Evolutionary conservation across 2,888 invertebrate species (phyloP).

Genomic region (Harmothoe impar): DNA sequence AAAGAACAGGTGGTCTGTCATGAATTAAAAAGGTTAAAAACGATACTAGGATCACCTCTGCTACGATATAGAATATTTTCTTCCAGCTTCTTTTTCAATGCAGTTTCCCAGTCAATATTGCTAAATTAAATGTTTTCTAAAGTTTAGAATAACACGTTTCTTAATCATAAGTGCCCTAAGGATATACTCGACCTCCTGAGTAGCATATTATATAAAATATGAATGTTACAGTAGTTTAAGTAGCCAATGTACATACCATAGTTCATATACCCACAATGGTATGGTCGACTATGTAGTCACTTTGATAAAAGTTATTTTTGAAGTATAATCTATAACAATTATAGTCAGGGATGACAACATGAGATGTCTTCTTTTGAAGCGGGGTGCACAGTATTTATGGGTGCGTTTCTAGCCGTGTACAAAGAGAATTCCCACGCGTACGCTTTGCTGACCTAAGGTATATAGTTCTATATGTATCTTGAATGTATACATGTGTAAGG

Average conservation of each 20-base stretch:
- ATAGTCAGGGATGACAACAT: background rate
- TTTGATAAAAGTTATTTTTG: background rate
- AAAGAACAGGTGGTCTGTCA: too few species aligned
- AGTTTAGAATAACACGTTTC: background rate
- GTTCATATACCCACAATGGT: background rate
- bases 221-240: slow-evolving; percentile 15
- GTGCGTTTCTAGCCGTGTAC: background rate
- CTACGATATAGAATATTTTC: too few species aligned
- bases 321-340: background rate
- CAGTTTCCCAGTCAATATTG: background rate
- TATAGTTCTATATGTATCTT: background rate
- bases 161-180: background rate
- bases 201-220: background rate
- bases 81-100: background rate
- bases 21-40: too few species aligned
- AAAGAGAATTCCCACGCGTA: background rate
- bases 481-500: background rate
- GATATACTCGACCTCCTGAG: background rate
- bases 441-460: background rate
- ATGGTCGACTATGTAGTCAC: slow-evolving; percentile 11
- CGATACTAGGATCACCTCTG: too few species aligned
- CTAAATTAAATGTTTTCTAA: too few species aligned
- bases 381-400: background rate
- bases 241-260: background rate
- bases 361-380: background rate